These are phyloP conservation scores for Callionymus lyra DNA, from an alignment of 2,113 vertebrate species.

Conservation along the genomic window DNA sequence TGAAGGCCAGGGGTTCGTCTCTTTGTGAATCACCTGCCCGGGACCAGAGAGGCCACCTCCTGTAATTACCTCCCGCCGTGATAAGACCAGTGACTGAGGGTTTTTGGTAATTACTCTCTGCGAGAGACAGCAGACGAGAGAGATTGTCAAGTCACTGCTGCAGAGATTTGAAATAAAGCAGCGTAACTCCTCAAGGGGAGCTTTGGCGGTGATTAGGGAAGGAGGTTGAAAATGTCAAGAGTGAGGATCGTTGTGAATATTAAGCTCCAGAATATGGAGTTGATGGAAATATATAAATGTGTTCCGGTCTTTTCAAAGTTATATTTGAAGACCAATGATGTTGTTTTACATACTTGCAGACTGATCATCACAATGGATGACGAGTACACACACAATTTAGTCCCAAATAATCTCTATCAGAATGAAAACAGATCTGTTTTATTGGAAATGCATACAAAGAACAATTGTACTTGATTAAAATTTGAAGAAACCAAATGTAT, in stretches of 20 bases:
- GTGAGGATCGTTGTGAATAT: conserved; percentile 28
- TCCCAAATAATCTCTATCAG: no score
- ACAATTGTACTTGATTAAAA: no score
- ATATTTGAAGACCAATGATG: no score
- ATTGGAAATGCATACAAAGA: no score
- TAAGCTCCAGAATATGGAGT: conserved; percentile 16
- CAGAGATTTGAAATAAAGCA: conserved; percentile 31
- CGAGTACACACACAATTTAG: no score
- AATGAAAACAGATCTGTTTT: no score
- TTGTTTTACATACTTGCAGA: no score
- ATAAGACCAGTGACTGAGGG: conserved; percentile 41
- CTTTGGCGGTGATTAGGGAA: conserved; percentile 29
- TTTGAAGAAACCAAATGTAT: no score
- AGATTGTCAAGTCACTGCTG: conserved; percentile 17
- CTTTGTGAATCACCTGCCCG: conserved; percentile 31
- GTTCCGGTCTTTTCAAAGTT: no score
- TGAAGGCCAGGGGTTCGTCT: conserved; percentile 38
- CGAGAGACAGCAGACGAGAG: conserved; percentile 18
- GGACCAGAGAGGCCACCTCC: conserved; percentile 24
- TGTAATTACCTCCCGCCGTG: conserved; percentile 40
- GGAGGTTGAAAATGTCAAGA: conserved; percentile 34
- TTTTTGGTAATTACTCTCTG: conserved; percentile 43
- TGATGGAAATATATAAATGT: conserved; percentile 4
- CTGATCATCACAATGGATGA: no score
- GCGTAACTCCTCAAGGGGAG: conserved; percentile 20